Evolutionary conservation across 2,113 vertebrate species (phyloP).

Genomic region (Antigone vipio): DNA sequence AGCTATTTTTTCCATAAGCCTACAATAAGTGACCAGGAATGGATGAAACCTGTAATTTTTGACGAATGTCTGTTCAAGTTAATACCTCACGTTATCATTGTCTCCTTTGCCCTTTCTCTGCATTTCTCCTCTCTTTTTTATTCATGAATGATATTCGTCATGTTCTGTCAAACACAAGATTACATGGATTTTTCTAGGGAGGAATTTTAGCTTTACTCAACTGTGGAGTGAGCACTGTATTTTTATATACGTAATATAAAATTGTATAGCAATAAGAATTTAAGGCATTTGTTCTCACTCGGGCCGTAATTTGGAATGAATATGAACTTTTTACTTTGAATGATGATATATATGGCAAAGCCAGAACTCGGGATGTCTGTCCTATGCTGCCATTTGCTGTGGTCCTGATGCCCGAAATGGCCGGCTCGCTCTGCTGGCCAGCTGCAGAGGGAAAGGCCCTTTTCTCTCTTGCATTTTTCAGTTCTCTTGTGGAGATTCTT

Average conservation of each 20-base stretch:
- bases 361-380: background rate
- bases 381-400: background rate
- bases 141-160: background rate
- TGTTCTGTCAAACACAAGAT: background rate
- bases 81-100: background rate
- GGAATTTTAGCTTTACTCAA: background rate
- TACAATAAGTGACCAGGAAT: background rate
- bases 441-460: background rate
- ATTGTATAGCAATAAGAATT: background rate
- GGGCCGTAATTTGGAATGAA: background rate
- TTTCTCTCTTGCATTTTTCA: background rate
- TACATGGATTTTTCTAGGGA: background rate
- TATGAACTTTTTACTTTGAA: background rate
- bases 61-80: background rate
- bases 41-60: background rate
- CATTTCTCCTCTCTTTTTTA: background rate
- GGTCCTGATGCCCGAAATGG: accelerated
- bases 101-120: background rate
- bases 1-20: background rate
- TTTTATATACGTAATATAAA: background rate
- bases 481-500: background rate
- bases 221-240: background rate
- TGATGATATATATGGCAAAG: background rate
- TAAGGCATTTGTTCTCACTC: background rate
- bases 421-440: accelerated